These are phyloP conservation scores for Melipona beecheii DNA, from an alignment of 2,888 invertebrate genomes.

Conservation along the genomic window DNA sequence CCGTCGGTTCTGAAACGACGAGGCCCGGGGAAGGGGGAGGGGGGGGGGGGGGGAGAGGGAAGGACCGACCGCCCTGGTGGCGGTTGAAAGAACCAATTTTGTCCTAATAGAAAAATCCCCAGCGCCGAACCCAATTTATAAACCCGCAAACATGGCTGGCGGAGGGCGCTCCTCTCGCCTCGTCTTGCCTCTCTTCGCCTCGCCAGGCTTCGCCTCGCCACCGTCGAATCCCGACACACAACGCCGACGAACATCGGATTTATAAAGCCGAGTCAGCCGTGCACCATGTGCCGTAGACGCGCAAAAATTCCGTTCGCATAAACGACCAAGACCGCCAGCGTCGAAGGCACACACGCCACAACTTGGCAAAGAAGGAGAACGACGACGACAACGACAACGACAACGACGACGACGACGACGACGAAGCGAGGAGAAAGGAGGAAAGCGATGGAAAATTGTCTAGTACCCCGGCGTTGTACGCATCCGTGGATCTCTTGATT, in stretches of 20 bases:
- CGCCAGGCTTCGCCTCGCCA: slow-evolving; percentile 41
- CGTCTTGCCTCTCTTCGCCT: slow-evolving; percentile 43
- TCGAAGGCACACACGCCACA: neutral
- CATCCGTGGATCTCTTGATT: slow-evolving; percentile 47
- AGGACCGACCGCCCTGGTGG: slow-evolving; percentile 79
- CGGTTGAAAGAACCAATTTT: slow-evolving; percentile 84
- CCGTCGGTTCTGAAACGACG: slow-evolving; percentile 57
- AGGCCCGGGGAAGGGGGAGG: neutral
- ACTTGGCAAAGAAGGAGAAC: neutral
- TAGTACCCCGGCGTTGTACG: slow-evolving; percentile 29
- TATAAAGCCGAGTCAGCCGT: slow-evolving; percentile 70
- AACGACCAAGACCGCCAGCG: slow-evolving; percentile 40
- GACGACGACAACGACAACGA: neutral
- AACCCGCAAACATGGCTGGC: slow-evolving; percentile 84
- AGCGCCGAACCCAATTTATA: slow-evolving; percentile 84
- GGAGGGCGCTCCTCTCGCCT: slow-evolving; percentile 64
- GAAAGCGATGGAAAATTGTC: slow-evolving; percentile 50
- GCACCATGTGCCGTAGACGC: slow-evolving; percentile 59
- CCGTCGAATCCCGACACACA: slow-evolving; percentile 74
- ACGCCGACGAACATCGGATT: slow-evolving; percentile 75
- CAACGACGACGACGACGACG: neutral
- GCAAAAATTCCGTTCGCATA: slow-evolving; percentile 64
- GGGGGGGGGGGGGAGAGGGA: slow-evolving; percentile 41
- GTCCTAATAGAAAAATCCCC: slow-evolving; percentile 84
- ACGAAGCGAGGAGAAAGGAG: neutral